Evolutionary conservation across 2,797 vertebrate genomes (phyloP).

Genomic region (Loris lydekkerianus): DNA sequence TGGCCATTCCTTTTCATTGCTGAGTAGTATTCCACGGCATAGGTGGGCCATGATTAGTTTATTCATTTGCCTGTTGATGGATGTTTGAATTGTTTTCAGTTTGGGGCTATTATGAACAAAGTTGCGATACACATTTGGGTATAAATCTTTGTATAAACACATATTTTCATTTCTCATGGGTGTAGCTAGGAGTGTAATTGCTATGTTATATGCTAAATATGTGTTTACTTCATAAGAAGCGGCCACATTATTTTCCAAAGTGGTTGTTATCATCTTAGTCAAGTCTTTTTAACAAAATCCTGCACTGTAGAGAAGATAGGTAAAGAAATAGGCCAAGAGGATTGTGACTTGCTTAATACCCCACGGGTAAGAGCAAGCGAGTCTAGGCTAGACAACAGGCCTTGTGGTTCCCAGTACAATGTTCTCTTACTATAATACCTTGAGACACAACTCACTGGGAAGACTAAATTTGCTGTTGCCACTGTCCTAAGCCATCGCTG

Average conservation of each 20-base stretch:
- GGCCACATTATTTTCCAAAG: neutral
- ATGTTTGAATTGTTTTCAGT: slow-evolving; percentile 5
- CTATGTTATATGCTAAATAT: neutral
- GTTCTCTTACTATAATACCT: neutral
- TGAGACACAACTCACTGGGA: neutral
- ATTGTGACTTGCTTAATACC: neutral
- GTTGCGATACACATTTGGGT: neutral
- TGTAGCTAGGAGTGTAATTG: neutral
- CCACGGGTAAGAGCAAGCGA: rapidly evolving
- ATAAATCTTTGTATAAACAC: neutral
- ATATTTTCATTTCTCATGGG: neutral
- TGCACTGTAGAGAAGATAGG: neutral
- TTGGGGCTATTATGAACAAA: neutral
- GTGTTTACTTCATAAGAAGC: neutral
- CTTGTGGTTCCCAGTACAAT: neutral
- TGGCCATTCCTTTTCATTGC: neutral
- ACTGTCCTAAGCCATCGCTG: neutral
- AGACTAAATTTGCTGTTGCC: neutral
- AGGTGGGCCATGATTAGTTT: neutral
- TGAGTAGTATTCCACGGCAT: neutral
- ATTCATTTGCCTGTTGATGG: neutral
- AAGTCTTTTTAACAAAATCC: neutral
- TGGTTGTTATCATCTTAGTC: neutral
- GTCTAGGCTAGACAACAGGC: rapidly evolving
- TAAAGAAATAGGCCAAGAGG: neutral